phyloP scores from a whole-genome alignment of 2,797 vertebrate genomes.

The Heterohyrax brucei region DNA sequence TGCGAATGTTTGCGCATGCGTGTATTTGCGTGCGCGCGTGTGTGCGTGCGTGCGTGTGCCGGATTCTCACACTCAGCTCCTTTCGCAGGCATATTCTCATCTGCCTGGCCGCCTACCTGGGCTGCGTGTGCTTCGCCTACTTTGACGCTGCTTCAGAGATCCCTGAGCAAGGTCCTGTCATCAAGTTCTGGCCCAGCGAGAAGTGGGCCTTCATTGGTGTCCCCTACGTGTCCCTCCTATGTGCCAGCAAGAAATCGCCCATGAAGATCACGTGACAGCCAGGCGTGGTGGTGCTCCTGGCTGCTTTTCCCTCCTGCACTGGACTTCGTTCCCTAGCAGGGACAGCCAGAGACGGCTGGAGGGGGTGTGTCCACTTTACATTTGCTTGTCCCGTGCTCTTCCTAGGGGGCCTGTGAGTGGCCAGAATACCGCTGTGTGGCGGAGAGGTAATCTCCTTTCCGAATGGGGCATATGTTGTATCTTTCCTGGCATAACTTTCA shows the following conservation, averaged over 20 bases:
- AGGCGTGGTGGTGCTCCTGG: slow-evolving; percentile 43
- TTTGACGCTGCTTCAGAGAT: slow-evolving; percentile 97
- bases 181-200: slow-evolving; percentile 99
- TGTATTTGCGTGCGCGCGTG: no score
- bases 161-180: slow-evolving; percentile 97
- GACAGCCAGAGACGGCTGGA: not conserved
- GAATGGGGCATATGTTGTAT: not conserved
- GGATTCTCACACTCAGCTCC: not conserved
- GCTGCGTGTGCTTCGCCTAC: slow-evolving; percentile 99
- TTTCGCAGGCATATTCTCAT: slow-evolving; percentile 97
- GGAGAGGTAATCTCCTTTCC: not conserved
- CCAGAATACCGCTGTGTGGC: not conserved
- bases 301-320: not conserved
- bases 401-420: not conserved
- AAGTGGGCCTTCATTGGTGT: slow-evolving; percentile 99
- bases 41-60: no score
- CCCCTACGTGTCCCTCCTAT: slow-evolving; percentile 97
- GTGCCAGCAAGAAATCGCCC: slow-evolving; percentile 94
- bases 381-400: slow-evolving; percentile 67
- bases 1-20: not conserved
- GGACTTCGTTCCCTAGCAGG: slow-evolving; percentile 66
- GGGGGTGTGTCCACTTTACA: slow-evolving; percentile 38
- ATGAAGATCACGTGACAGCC: slow-evolving; percentile 95
- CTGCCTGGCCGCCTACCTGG: slow-evolving; percentile 97
- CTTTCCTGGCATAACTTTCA: not conserved